Evolutionary conservation across 2,113 vertebrate species (phyloP), one percentile per base, ranked within the genome.

Genomic region (Corythoichthys intestinalis): DNA sequence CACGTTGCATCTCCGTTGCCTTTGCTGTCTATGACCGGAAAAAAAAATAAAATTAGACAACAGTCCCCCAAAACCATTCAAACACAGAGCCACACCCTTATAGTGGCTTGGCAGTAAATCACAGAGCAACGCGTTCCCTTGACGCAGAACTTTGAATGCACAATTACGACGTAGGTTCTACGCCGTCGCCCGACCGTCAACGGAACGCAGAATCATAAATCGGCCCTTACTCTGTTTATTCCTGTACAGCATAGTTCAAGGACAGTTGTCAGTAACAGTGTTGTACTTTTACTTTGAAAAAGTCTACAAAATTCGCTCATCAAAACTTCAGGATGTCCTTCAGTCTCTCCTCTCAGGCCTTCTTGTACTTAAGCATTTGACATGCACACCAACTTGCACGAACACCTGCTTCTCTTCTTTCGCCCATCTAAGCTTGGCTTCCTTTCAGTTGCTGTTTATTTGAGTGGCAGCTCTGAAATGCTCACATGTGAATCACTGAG

Each of bases 381-480:
- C 28, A 69, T 56, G 48, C 70, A 57, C 54, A 53, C n/a, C 46
- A 1, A 3, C 14, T 50, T 15, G 41, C 46, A 44, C 48, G 28
- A 61, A 63, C 75, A 83, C 83, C 69, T 73, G 67, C 63, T 70
- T 82, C 72, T n/a, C 71, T 34, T 83, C 76, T 76, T 69, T 71
- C 65, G 1, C 39, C 57, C 69, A 73, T 82, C 80, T 83, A 77
- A 79, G 57, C 73, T 67, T 76, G 82, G 74, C 82, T 77, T 4
- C 4, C 60, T 75, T 74, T 82, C 77, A 70, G 54, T 54, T n/a
- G 7, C 46, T 76, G 72, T 77, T 79, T 66, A 67, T 81, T 80
- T 85, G 77, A 84, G 62, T 82, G 71, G 70, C 82, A 74, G 69
- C 49, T 69, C 66, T 67, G 69, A 81, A 76, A 83, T 71, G 20